A percentile compares a stretch with the other conserved stretches of the same genome.
Evolutionary conservation across 2,797 vertebrate genomes (phyloP).

Genomic region (Acipenser transmontanus): DNA sequence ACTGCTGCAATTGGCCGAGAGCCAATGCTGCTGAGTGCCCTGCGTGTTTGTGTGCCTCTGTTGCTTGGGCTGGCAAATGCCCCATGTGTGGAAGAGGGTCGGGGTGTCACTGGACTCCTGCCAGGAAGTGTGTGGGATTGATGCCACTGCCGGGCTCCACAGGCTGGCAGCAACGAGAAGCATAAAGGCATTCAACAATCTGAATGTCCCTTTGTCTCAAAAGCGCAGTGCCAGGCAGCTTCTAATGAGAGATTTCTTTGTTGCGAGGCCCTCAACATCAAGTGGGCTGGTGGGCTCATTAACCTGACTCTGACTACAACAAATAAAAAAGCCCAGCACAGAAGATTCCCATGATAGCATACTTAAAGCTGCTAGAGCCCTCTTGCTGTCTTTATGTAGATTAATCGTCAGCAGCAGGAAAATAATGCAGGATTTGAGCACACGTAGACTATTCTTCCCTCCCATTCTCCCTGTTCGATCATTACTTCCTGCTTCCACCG

Average conservation of each 20-base stretch:
- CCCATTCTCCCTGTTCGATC: neutral
- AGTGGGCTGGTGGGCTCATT: constrained; percentile 99
- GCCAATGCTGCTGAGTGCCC: constrained; percentile 50
- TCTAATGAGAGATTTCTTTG: constrained; percentile 99
- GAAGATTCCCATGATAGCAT: constrained; percentile 98
- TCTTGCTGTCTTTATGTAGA: constrained; percentile 69
- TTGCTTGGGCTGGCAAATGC: constrained; percentile 74
- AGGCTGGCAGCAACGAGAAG: constrained; percentile 88
- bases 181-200: constrained; percentile 95
- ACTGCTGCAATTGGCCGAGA: constrained; percentile 52
- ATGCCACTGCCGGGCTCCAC: constrained; percentile 86
- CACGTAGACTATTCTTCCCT: neutral
- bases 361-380: constrained; percentile 94
- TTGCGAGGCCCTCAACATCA: constrained; percentile 99
- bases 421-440: constrained; percentile 4
- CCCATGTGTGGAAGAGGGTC: constrained; percentile 70
- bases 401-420: constrained; percentile 58
- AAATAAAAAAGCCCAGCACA: constrained; percentile 98
- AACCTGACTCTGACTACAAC: constrained; percentile 87
- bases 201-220: constrained; percentile 99
- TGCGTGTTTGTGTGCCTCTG: constrained; percentile 65
- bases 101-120: constrained; percentile 72
- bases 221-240: constrained; percentile 92
- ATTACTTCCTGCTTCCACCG: neutral
- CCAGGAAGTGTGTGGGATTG: constrained; percentile 87